Percentiles rank a stretch among this genome's conserved stretches.
These are phyloP conservation scores for Cenopis cana DNA, from an alignment of 2,888 invertebrate species.

Conservation along the genomic window DNA sequence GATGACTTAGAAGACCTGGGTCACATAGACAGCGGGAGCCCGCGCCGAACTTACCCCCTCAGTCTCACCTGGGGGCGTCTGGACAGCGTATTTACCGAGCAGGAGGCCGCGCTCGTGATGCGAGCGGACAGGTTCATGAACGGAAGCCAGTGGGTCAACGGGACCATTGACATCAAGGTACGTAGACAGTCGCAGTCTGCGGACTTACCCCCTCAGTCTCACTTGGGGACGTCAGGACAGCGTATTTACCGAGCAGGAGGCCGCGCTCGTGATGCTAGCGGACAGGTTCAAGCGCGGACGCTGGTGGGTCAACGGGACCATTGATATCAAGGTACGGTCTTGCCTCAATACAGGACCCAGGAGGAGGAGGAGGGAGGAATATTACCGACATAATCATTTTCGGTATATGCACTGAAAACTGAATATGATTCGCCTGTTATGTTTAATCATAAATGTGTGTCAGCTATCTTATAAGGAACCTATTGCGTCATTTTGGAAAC, in stretches of 20 bases:
- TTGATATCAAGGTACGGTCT: slow-evolving; percentile 61
- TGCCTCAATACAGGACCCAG: background rate
- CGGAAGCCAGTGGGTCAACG: slow-evolving; percentile 48
- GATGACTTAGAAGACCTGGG: slow-evolving; percentile 84
- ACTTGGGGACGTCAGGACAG: slow-evolving; percentile 63
- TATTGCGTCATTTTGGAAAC: too few species aligned
- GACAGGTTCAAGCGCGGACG: slow-evolving; percentile 44
- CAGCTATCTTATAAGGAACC: too few species aligned
- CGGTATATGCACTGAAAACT: background rate
- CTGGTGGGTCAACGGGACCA: slow-evolving; percentile 50
- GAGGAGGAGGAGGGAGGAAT: too few species aligned
- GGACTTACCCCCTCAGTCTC: slow-evolving; percentile 56
- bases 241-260: slow-evolving; percentile 65
- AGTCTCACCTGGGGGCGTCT: slow-evolving; percentile 60
- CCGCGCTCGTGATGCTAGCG: slow-evolving; percentile 62
- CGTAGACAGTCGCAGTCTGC: too few species aligned
- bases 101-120: slow-evolving; percentile 67
- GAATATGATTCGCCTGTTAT: background rate
- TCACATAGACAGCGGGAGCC: slow-evolving; percentile 58
- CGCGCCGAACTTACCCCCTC: slow-evolving; percentile 62
- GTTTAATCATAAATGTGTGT: too few species aligned
- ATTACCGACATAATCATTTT: background rate
- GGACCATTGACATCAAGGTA: slow-evolving; percentile 63
- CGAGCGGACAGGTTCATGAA: slow-evolving; percentile 44
- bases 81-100: slow-evolving; percentile 61